Evolutionary conservation across 2,797 vertebrate genomes (phyloP).

Genomic region (Astyanax mexicanus): DNA sequence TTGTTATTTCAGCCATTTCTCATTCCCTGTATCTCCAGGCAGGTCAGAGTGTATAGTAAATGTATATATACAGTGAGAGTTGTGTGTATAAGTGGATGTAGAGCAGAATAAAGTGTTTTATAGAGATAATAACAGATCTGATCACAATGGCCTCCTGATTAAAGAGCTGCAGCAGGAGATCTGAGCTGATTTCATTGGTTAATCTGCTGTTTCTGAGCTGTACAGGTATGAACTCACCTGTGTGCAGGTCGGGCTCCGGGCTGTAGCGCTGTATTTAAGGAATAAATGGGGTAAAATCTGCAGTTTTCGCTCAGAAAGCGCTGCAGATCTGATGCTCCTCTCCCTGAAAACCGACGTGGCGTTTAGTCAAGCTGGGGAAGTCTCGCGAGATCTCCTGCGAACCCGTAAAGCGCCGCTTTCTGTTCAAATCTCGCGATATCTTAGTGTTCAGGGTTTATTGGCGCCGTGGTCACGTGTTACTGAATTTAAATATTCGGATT

Average conservation of each 20-base stretch:
- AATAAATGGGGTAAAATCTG: background rate
- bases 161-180: no score
- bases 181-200: no score
- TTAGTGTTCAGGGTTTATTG: no score
- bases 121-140: no score
- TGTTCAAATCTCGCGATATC: background rate
- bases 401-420: background rate
- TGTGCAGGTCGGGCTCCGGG: background rate
- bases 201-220: no score
- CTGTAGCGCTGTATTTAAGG: background rate
- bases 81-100: no score
- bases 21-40: no score
- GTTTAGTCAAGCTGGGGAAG: constrained; percentile 9
- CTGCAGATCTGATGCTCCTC: constrained; percentile 10
- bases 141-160: no score
- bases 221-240: background rate
- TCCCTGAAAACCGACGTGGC: constrained; percentile 51
- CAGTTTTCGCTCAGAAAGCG: background rate
- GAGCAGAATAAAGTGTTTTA: no score
- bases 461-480: background rate
- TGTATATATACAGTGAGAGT: no score
- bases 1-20: no score
- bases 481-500: background rate
- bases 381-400: constrained; percentile 52
- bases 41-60: no score